Base-by-base conservation (phyloP, 2,797 vertebrate species). In the Alexandromys oeconomus region DNA sequence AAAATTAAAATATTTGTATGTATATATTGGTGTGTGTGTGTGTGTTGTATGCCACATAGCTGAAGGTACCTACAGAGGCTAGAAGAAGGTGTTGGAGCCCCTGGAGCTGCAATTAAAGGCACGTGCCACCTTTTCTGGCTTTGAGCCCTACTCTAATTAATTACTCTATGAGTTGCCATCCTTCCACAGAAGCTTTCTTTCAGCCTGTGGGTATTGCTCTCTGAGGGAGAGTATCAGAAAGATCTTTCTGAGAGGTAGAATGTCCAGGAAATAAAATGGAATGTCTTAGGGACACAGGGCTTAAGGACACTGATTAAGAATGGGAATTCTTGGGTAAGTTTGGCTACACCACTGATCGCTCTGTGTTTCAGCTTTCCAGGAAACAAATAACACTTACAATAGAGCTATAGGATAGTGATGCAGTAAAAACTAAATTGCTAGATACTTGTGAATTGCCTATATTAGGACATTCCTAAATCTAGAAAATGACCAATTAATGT, bases 391-490 rank as follows among this genome's bases (percentile, higher is more conserved):
- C 46, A 79, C 29, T 61, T 86, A 43, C 63, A 40, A 87, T 40
- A 91, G 9, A 63, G 4, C n/a, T 88, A n/a, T 61, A 19, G 13
- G 13, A 86, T 59, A 82, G n/a, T 59, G 31, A 65, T 48, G 27
- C 4, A 57, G 27, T 51, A 27, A 92, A 95, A 88, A 82, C 63
- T n/a, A 81, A 79, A 57, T 93, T 81, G 78, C 31, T 78, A 91
- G 81, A 63, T 79, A 48, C 5, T 13, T 86, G 8, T 81, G 81
- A 90, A 87, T 93, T 87, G 29, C 67, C 84, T 92, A 40, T 54
- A 65, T 59, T 57, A 73, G 59, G 88, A 81, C 9, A 54, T 85
- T 92, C 21, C 37, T 81, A 54, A 43, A 31, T 87, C 67, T 73
- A 95, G 74, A 65, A 92, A 71, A 73, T 80, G 59, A 31, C 91